Evolutionary conservation across 2,113 vertebrate genomes (phyloP).

Genomic region (Oryctolagus cuniculus): mOryCun1.1 NC_091439.1:87718501-87719000

Average conservation of each 20-base stretch:
- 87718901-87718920: neutral
- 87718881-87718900: slow-evolving; percentile 48
- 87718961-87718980: neutral
- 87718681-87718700: slow-evolving; percentile 23
- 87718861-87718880: slow-evolving; percentile 11
- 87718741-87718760: slow-evolving; percentile 33
- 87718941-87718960: slow-evolving; percentile 29
- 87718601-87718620: neutral
- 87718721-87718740: neutral
- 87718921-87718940: slow-evolving; percentile 51
- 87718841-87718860: slow-evolving; percentile 59
- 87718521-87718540: neutral
- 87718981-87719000: neutral
- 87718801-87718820: slow-evolving; percentile 26
- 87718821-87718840: slow-evolving; percentile 35
- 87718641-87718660: neutral
- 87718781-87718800: slow-evolving; percentile 63
- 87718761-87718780: slow-evolving; percentile 43
- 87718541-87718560: slow-evolving; percentile 46
- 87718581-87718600: neutral
- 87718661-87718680: slow-evolving; percentile 19
- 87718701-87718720: slow-evolving; percentile 52
- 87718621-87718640: slow-evolving; percentile 22
- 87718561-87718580: neutral
- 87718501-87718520: neutral